Base-by-base conservation (phyloP, 1,140 invertebrate genomes). In the Schlechtendalia chinensis region DNA sequence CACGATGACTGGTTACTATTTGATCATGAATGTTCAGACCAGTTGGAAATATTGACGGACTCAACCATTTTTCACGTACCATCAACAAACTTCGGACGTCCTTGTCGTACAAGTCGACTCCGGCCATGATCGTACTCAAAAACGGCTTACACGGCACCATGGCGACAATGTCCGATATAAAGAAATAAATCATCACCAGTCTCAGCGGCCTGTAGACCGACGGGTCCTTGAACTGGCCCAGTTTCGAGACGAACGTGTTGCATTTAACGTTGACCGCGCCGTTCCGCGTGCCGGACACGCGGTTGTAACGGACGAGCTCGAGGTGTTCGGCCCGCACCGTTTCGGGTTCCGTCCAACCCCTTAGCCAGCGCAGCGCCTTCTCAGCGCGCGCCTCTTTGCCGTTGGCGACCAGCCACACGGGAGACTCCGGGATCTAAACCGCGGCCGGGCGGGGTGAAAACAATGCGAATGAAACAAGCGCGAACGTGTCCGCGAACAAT, bases 401-500 rank as follows among this genome's bases (percentile, higher is more conserved):
- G 83, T 87, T 86, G 17, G 86, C 86, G 56, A 89, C 82, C 10
- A 90, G 84, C 90, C 90, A 92, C 10, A 90, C 85, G 39, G 91
- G 91, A 10, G 90, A 90, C 85, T 92, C 91, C 10, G 91, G 91
- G 14, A 91, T 85, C 88, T 89, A 63, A 50, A 50, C 32, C n/a
- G n/a, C n/a, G n/a, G n/a, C n/a, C n/a, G n/a, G n/a, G 8, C 32
- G 32, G 3, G 32, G 8, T 39, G 8, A 0, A 32, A 54, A 22
- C 11, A 14, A 74, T 11, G n/a, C n/a, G n/a, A 50, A 74, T 0
- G 22, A 32, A 22, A 54, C 14, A n/a, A n/a, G n/a, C n/a, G n/a
- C n/a, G n/a, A n/a, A n/a, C n/a, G n/a, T n/a, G n/a, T n/a, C n/a
- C n/a, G n/a, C n/a, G n/a, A n/a, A n/a, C n/a, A n/a, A n/a, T n/a